A percentile compares a stretch with the other conserved stretches of the same genome.
Conservation (phyloP, 2,113 vertebrate species). For the Sakesphorus luctuosus region DNA sequence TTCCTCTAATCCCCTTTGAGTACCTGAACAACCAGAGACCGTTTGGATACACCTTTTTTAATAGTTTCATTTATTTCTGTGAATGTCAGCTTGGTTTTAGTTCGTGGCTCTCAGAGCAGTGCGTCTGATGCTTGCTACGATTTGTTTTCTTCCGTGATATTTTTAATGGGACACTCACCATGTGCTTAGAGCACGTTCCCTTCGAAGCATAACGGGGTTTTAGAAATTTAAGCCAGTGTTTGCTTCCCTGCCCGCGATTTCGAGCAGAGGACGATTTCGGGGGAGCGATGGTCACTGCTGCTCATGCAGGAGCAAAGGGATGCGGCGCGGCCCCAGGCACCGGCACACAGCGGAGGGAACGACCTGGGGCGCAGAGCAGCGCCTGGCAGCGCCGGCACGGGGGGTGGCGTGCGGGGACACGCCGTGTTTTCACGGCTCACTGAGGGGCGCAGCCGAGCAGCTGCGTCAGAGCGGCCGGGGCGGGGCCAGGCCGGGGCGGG, state of each 20-base stretch:
- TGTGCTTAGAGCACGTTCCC: rapidly evolving
- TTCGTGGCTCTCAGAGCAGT: rapidly evolving
- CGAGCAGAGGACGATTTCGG: too few relatives aligned
- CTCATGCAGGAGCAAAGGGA: rapidly evolving
- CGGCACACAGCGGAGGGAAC: rapidly evolving
- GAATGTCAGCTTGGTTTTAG: neutral
- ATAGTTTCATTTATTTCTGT: neutral
- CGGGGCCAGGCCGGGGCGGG: neutral
- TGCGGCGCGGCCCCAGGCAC: too few relatives aligned
- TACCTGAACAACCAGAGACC: neutral
- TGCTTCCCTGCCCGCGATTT: neutral
- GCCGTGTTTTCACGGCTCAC: neutral
- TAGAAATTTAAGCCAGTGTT: rapidly evolving
- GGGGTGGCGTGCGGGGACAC: rapidly evolving
- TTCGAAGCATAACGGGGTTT: rapidly evolving
- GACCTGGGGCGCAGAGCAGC: neutral
- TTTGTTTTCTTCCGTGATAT: neutral
- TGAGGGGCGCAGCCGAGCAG: neutral
- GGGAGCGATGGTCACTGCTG: too few relatives aligned
- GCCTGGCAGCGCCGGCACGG: rapidly evolving
- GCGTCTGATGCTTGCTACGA: rapidly evolving
- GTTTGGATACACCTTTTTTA: neutral
- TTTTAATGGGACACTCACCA: neutral
- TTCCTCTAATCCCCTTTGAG: neutral
- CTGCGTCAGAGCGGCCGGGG: neutral